Conservation (phyloP, 2,888 invertebrate genomes). For the Pantelozetes paolii region DNA sequence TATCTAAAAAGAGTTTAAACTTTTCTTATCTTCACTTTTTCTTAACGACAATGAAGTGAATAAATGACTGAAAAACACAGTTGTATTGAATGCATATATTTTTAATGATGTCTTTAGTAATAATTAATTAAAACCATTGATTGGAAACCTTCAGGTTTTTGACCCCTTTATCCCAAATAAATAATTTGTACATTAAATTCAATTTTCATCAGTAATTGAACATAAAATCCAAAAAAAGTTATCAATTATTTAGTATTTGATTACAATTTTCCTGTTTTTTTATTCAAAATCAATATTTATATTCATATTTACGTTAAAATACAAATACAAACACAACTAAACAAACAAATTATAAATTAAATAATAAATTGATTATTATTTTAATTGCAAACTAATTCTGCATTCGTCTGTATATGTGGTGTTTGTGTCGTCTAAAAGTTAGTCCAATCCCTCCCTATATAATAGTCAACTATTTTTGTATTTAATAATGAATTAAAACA, state of each 20-base stretch:
- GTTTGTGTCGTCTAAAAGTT: conserved; percentile 4
- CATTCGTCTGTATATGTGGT: too few species aligned
- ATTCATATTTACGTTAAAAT: conserved; percentile 29
- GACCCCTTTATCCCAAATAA: not conserved
- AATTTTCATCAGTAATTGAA: not conserved
- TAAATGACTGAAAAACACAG: too few species aligned
- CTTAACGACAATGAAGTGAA: too few species aligned
- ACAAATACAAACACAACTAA: not conserved
- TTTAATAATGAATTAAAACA: conserved; percentile 5
- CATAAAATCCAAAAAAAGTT: not conserved
- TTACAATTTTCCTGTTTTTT: not conserved
- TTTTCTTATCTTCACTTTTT: too few species aligned
- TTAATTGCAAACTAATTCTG: too few species aligned
- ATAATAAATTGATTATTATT: not conserved
- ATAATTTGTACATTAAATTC: not conserved
- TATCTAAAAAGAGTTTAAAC: too few species aligned
- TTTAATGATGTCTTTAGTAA: not conserved
- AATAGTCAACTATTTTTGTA: not conserved
- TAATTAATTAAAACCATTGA: conserved; percentile 14
- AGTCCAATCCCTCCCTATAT: conserved; percentile 30
- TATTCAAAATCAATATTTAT: conserved; percentile 8
- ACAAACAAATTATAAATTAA: not conserved
- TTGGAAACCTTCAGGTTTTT: not conserved
- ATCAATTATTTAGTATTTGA: not conserved
- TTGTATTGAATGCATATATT: conserved; percentile 13